Evolutionary conservation across 2,113 vertebrate species (phyloP), one percentile per base, ranked within the genome.

Genomic region (Campylomormyrus numenius): DNA sequence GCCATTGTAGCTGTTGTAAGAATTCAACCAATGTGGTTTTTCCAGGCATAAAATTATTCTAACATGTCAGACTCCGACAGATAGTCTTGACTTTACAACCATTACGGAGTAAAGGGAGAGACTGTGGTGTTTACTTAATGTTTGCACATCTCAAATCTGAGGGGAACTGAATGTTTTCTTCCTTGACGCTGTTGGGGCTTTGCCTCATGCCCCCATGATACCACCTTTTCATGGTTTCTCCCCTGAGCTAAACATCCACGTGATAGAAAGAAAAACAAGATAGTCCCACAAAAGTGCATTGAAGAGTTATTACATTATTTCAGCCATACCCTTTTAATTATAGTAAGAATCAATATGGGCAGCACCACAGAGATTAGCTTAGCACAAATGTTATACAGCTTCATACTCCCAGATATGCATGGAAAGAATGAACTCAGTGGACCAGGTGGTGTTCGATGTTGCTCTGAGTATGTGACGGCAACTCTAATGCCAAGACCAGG

Each of bases 191-290:
- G 89, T 88, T 89, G 88, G 90, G 93, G 91, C 90, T 91, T 92
- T 88, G 92, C 88, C 89, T 88, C 88, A 89, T 90, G 89, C 83
- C 92, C 92, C 91, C 17, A 58, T 27, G 87, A 92, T 89, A 87
- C 17, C 83, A 87, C 91, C 49, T 88, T 92, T 62, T 85, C 35
- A 31, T 10, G 39, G 8, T 45, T 85, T 11, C 21, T 46, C 89
- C 89, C 89, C 39, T 19, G 50, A 48, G 80, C 8, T 4, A 39
- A 58, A 39, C 35, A 84, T 53, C 46, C 21, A 88, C 31, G 50
- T 77, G 83, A 89, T 52, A 91, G 84, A 70, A 93, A 92, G 93
- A 66, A 93, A 92, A 94, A 94, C 93, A 91, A 93, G 46, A 48
- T 19, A 2, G 89, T 88, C 53, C n/a, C 0, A 83, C 3, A 39